These are phyloP conservation scores for Ctenicera cuprea DNA, from an alignment of 2,888 invertebrate species.

Conservation along the genomic window DNA sequence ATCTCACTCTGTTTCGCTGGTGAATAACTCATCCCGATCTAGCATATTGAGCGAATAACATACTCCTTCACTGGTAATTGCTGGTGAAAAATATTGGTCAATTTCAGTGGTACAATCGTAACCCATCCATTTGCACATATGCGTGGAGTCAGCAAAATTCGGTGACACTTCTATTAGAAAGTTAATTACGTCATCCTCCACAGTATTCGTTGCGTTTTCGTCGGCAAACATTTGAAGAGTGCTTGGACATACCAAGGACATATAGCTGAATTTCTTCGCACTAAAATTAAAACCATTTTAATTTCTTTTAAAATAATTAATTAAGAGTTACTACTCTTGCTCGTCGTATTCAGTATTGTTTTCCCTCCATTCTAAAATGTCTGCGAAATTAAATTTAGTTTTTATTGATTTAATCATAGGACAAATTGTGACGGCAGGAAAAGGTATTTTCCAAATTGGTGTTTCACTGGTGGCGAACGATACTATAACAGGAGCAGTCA, in stretches of 20 bases:
- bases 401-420: constrained; percentile 78
- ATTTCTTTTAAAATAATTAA: background rate
- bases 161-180: constrained; percentile 32
- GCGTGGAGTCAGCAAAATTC: constrained; percentile 5
- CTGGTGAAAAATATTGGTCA: constrained; percentile 74
- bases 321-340: constrained; percentile 71
- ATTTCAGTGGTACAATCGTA: constrained; percentile 72
- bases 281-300: constrained; percentile 9
- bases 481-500: constrained; percentile 82
- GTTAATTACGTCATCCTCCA: background rate
- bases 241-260: constrained; percentile 15
- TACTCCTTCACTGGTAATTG: constrained; percentile 82
- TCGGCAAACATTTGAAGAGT: background rate
- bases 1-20: constrained; percentile 66
- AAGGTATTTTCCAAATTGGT: constrained; percentile 77
- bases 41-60: constrained; percentile 83
- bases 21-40: constrained; percentile 76
- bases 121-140: constrained; percentile 61
- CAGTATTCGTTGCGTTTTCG: background rate
- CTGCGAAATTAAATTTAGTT: constrained; percentile 20
- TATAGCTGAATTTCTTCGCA: constrained; percentile 3
- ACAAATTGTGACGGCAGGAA: constrained; percentile 74
- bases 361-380: constrained; percentile 57
- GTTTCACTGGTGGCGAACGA: constrained; percentile 83
- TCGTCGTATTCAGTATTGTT: constrained; percentile 16